phyloP scores from a whole-genome alignment of 2,888 invertebrate genomes.

The Artemia sp. region DNA sequence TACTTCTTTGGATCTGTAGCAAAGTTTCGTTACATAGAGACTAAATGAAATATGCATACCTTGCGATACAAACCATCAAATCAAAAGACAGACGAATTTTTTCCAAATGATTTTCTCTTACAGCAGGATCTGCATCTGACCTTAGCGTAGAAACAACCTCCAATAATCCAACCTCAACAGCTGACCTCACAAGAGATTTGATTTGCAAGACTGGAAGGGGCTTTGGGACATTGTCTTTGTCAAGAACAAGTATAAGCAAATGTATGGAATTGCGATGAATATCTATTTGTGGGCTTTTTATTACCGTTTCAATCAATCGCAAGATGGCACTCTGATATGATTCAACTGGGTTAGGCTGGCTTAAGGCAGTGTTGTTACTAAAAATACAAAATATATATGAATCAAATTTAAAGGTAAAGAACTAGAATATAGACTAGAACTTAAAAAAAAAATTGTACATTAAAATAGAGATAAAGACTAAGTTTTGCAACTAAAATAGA shows the following conservation, averaged over 20 bases:
- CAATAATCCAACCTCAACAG: not conserved
- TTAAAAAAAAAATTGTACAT: too few relatives aligned
- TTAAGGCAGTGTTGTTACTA: too few relatives aligned
- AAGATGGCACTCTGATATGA: not conserved
- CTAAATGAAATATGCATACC: too few relatives aligned
- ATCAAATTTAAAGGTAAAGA: too few relatives aligned
- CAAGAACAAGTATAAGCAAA: not conserved
- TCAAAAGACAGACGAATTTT: not conserved
- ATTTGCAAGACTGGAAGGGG: not conserved
- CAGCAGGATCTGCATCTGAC: not conserved
- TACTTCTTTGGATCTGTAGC: too few relatives aligned
- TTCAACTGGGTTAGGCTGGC: too few relatives aligned
- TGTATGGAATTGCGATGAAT: not conserved
- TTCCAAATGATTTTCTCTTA: not conserved
- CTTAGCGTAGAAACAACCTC: not conserved
- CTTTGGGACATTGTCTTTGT: slow-evolving; percentile 6
- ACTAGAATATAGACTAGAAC: too few relatives aligned
- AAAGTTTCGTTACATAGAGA: too few relatives aligned
- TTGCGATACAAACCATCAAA: not conserved
- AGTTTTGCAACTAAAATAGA: too few relatives aligned
- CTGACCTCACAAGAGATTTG: not conserved
- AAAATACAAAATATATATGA: too few relatives aligned
- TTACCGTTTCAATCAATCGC: not conserved
- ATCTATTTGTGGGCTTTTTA: not conserved
- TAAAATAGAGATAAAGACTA: too few relatives aligned